Percentiles rank a stretch among this genome's conserved stretches.
These are phyloP conservation scores for Acrocyrtus sp. DNA, from an alignment of 2,888 invertebrate genomes.

Conservation along the genomic window DNA sequence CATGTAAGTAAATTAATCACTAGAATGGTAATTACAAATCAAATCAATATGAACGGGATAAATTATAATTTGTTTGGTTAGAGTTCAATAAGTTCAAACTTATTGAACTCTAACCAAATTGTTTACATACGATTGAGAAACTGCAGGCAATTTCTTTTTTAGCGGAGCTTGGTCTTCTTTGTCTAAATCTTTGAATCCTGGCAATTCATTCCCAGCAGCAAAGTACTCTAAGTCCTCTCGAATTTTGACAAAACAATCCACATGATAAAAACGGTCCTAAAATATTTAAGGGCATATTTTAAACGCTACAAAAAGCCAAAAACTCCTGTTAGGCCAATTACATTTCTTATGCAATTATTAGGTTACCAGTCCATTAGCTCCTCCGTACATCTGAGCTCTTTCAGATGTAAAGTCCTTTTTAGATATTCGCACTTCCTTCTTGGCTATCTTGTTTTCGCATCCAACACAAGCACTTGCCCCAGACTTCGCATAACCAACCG, in stretches of 20 bases:
- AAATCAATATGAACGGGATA: no score
- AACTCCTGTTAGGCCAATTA: not conserved
- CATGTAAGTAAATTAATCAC: no score
- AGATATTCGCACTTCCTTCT: conserved; percentile 80
- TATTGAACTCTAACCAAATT: not conserved
- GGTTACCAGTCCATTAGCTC: conserved; percentile 69
- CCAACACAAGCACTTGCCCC: conserved; percentile 73
- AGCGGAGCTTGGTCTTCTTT: conserved; percentile 78
- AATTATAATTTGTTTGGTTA: no score
- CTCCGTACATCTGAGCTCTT: conserved; percentile 82
- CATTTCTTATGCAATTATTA: no score
- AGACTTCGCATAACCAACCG: conserved; percentile 87
- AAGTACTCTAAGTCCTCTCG: conserved; percentile 77
- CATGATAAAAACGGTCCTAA: conserved; percentile 84
- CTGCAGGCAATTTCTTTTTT: conserved; percentile 73
- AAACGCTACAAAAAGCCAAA: not conserved
- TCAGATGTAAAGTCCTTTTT: conserved; percentile 88
- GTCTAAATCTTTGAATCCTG: conserved; percentile 78
- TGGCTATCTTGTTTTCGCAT: conserved; percentile 86
- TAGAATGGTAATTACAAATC: no score
- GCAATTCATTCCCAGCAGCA: conserved; percentile 74
- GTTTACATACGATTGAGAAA: conserved; percentile 14
- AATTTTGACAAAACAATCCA: conserved; percentile 86
- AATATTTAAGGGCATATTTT: not conserved
- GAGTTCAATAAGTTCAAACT: no score